phyloP scores from a whole-genome alignment of 2,797 vertebrate genomes.

The Melanotaenia trifasciata region DNA sequence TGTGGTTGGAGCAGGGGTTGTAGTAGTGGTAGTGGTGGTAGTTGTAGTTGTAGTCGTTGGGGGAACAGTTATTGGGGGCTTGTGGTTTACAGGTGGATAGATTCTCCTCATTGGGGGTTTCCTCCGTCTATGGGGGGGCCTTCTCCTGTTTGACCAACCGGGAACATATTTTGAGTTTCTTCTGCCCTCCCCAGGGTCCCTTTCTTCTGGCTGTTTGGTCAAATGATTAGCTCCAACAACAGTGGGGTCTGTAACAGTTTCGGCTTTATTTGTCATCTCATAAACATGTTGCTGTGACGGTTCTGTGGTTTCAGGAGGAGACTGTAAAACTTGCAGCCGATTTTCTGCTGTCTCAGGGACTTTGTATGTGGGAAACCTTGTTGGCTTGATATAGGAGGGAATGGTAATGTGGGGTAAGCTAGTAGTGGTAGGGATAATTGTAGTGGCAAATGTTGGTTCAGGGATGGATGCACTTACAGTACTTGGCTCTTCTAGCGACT shows the following conservation, averaged over 20 bases:
- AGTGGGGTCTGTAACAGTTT: constrained; percentile 41
- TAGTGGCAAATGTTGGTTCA: constrained; percentile 7
- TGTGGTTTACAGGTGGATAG: constrained; percentile 45
- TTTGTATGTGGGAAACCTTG: neutral
- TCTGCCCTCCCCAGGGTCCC: constrained; percentile 40
- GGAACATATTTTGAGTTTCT: constrained; percentile 49
- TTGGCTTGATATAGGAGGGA: constrained; percentile 14
- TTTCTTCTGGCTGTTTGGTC: constrained; percentile 47
- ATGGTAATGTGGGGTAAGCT: constrained; percentile 6
- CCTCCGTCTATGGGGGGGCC: constrained; percentile 73
- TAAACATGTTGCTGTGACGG: constrained; percentile 26
- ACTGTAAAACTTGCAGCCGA: constrained; percentile 26
- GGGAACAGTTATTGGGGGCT: constrained; percentile 45
- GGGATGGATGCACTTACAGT: constrained; percentile 28
- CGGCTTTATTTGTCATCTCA: constrained; percentile 27
- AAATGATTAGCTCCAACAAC: constrained; percentile 21
- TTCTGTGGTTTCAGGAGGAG: constrained; percentile 39
- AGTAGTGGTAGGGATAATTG: neutral
- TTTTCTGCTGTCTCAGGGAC: constrained; percentile 14
- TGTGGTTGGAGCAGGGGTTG: constrained; percentile 45
- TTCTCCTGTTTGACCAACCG: constrained; percentile 67
- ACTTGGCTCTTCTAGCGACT: constrained; percentile 49
- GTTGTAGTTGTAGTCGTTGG: constrained; percentile 26
- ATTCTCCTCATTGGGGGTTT: constrained; percentile 72
- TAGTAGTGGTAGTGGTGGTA: constrained; percentile 15